Base-by-base conservation (phyloP, 2,888 invertebrate genomes). In the Helicoverpa assulta region DNA sequence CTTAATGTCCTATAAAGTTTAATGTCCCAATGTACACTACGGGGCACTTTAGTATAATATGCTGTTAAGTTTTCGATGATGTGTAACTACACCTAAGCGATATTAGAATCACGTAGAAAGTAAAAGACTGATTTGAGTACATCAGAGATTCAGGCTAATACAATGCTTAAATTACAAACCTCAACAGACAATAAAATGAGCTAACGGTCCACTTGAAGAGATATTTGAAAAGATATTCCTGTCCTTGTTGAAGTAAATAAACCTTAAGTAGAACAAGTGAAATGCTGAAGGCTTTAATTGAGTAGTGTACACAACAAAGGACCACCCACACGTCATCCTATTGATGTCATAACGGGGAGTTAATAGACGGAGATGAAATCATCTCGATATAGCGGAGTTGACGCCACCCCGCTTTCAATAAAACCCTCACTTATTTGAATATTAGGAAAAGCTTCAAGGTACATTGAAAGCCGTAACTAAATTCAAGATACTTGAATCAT, bases 311-410 rank as follows among this genome's bases (percentile, higher is more conserved):
- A 64, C n/a, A 64, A 56, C 19, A 67, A 14, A 63, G 29, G 47
- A 66, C 68, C 66, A 51, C 77, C 63, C 59, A 63, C 56, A 33
- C 59, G 50, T 70, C 70, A 63, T 61, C 63, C 61, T 68, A 69
- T 81, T 76, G 62, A 71, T 74, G 58, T 70, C 69, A 63, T 77
- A 74, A 71, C 63, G 59, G 53, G 14, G 52, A 75, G 65, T 59
- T 76, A 62, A 76, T 76, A 76, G 65, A 62, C 43, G 55, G 59
- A 67, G 61, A 81, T 75, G 67, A 72, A 69, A 81, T 78, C 59
- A 68, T 75, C 60, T 66, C 26, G 59, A 61, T 76, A 69, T 37
- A 56, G 63, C 50, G 19, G 21, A 67, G 60, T 67, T 60, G 69
- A 58, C 68, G 77, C 67, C 66, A 70, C 33, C 29, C n/a, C 3